Base-by-base conservation (phyloP, 2,888 invertebrate species). In the Zygothrica quintamaculata region DNA sequence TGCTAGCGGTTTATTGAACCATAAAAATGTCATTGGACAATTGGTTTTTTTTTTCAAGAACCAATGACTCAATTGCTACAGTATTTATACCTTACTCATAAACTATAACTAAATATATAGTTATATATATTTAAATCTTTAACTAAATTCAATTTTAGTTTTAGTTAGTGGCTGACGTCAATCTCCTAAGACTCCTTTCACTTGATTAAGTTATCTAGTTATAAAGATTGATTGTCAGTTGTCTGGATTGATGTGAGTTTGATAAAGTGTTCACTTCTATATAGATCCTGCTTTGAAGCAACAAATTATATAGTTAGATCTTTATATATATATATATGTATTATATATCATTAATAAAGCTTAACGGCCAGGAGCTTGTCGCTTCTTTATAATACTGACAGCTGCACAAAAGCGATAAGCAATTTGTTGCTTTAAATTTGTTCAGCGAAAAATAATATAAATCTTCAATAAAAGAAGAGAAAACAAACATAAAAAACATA, bases 291-390 rank as follows among this genome's bases (percentile, higher is more conserved):
- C 59, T 59, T 18, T 1, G 15, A 36, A 36, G 11, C 22, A 55
- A 33, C 7, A 39, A 47, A 39, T 39, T 34, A 44, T 37, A 43
- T n/a, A n/a, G n/a, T n/a, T n/a, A n/a, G n/a, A 22, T 22, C 2
- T 3, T 22, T 5, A 22, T 22, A 22, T 3, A 22, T 3, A 47
- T 22, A 56, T 8, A 51, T n/a, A n/a, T n/a, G n/a, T n/a, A n/a
- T n/a, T n/a, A n/a, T n/a, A n/a, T n/a, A 51, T 48, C 51, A 73
- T 65, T 69, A 69, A 73, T 72, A 65, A 65, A 50, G 65, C 65
- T 73, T 65, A 65, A 22, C 18, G 5, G 47, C 26, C 58, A 58
- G 73, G 60, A 70, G 65, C 31, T 29, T 8, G 42, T 51, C 8
- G 15, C 44, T 31, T 16, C 18, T 39, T 7, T 39, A 18, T 43